phyloP scores from a whole-genome alignment of 2,888 invertebrate species.

The Trichopoda pennipes region DNA sequence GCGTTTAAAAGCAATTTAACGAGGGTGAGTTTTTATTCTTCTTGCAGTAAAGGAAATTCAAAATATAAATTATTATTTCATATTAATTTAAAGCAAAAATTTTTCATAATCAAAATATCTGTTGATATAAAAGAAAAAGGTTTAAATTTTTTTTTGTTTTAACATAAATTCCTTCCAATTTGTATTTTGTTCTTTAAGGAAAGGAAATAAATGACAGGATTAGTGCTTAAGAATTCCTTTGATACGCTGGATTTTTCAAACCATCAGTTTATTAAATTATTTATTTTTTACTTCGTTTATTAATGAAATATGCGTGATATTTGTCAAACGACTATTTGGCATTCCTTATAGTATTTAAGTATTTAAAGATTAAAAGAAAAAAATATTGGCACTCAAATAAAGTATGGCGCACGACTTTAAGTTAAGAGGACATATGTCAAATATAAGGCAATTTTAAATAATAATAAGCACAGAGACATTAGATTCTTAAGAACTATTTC shows the following conservation, averaged over 20 bases:
- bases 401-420: not conserved
- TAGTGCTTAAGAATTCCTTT: slow-evolving; percentile 21
- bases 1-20: not conserved
- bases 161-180: slow-evolving; percentile 22
- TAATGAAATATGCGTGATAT: slow-evolving; percentile 25
- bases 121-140: slow-evolving; percentile 26
- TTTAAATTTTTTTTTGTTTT: slow-evolving; percentile 27
- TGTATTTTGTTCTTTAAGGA: not conserved
- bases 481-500: no score
- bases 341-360: not conserved
- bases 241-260: not conserved
- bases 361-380: no score
- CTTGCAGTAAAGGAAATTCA: slow-evolving; percentile 14
- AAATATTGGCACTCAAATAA: not conserved
- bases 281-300: not conserved
- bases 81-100: slow-evolving; percentile 58
- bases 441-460: no score
- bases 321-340: slow-evolving; percentile 1
- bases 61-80: slow-evolving; percentile 57
- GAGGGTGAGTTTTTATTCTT: not conserved
- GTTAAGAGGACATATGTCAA: no score
- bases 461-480: no score
- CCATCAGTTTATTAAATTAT: slow-evolving; percentile 22
- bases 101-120: slow-evolving; percentile 56
- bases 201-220: slow-evolving; percentile 41